Conservation (phyloP, 2,797 vertebrate genomes). For the Halcyon smyrnensis region DNA sequence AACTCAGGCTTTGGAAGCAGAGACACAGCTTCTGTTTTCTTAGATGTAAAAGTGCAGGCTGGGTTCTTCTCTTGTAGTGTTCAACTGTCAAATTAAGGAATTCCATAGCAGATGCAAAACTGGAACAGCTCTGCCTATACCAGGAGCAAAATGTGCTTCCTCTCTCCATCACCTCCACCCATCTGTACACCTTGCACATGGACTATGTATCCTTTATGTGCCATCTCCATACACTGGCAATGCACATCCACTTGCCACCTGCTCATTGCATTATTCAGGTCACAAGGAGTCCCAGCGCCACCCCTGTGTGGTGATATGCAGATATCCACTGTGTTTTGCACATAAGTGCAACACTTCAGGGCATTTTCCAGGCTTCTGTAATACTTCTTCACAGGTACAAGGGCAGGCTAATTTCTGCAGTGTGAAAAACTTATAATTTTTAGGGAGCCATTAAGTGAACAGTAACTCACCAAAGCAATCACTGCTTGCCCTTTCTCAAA, state of each 20-base stretch:
- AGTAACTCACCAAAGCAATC: neutral
- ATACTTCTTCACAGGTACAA: neutral
- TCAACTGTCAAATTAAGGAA: neutral
- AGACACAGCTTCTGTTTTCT: neutral
- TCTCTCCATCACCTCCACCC: conserved; percentile 9
- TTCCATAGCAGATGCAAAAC: conserved; percentile 3
- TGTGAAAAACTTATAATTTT: neutral
- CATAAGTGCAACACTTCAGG: neutral
- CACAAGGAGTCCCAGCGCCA: neutral
- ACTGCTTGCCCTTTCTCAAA: neutral
- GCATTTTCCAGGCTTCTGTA: neutral
- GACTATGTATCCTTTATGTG: accelerated
- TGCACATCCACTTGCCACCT: neutral
- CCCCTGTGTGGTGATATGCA: neutral
- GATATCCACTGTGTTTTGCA: neutral
- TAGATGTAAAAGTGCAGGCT: neutral
- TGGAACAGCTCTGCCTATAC: neutral
- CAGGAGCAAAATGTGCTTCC: neutral
- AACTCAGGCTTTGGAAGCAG: neutral
- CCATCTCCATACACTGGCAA: neutral
- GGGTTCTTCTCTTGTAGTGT: neutral
- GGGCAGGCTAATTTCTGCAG: neutral
- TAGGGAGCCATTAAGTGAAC: neutral
- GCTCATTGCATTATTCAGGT: neutral
- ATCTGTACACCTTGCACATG: neutral